These are phyloP conservation scores for Phalacrocorax pelagicus DNA, from an alignment of 2,113 vertebrate species.

Conservation along the genomic window DNA sequence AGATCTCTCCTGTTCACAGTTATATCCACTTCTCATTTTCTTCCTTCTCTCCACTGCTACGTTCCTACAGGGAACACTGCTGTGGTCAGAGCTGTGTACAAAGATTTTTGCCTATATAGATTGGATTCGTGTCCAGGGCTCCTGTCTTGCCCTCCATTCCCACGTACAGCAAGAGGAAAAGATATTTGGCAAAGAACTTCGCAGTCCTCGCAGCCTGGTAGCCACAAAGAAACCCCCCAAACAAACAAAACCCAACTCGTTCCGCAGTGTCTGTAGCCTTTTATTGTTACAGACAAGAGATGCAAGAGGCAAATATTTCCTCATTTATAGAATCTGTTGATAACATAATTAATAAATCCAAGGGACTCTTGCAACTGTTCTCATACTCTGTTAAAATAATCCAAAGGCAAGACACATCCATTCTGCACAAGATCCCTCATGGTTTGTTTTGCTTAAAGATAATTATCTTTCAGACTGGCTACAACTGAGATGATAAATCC, in stretches of 20 bases:
- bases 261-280: not conserved
- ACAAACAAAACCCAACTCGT: not conserved
- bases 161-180: not conserved
- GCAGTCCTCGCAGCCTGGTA: not conserved
- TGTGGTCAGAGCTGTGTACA: rapidly evolving
- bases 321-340: not conserved
- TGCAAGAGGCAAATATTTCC: not conserved
- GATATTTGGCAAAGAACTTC: not conserved
- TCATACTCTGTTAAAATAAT: not conserved
- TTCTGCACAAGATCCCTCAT: not conserved
- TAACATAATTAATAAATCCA: not conserved
- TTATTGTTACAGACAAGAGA: not conserved
- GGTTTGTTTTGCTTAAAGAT: not conserved
- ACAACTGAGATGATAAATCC: not conserved
- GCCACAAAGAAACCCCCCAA: too few relatives aligned
- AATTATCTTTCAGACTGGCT: not conserved
- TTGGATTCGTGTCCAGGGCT: not conserved
- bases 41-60: not conserved
- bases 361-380: not conserved
- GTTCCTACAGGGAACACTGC: not conserved
- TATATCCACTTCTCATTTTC: not conserved
- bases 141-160: not conserved
- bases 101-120: not conserved
- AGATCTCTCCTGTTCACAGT: not conserved
- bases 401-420: not conserved